Base-by-base conservation (phyloP, 2,888 invertebrate species). In the Metellina segmentata region DNA sequence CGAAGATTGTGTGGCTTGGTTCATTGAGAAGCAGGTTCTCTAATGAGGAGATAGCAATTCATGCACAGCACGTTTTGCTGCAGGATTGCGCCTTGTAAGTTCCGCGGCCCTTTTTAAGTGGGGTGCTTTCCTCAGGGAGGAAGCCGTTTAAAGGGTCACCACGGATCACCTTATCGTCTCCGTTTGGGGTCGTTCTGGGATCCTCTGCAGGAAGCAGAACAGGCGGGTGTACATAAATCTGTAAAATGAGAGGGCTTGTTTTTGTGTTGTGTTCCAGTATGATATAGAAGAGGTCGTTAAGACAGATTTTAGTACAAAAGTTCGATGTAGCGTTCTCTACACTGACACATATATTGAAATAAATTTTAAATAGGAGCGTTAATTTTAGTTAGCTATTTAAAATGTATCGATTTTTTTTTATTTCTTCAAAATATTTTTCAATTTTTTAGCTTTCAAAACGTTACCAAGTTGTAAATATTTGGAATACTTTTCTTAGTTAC, bases 71-170 rank as follows among this genome's bases (percentile, higher is more conserved):
- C 72, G 72, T 52, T 49, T n/a, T 20, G 72, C 34, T 49, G 52
- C 51, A 51, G 51, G 7, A 51, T 82, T 51, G 72, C 82, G 82
- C 72, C 51, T 72, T 72, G 72, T 82, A 82, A 82, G 72, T 82
- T 72, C 11, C 51, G 82, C 82, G 82, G 82, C 20, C 20, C 19
- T 70, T 82, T 82, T 82, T 11, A 82, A 72, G 82, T 72, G 7
- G 19, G 19, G 82, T 19, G 51, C 72, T n/a, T 71, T 20, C 51
- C 51, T 51, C n/a, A 82, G 72, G 52, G 51, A 70, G 19, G 34
- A 34, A 49, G 49, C 48, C 81, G 8, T 70, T 71, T 13, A 48
- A 49, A 81, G n/a, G 16, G 81, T 20, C 69, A n/a, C 16, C n/a
- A 49, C n/a, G 61, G 52, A 6, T 19, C 34, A 34, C 34, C 13